phyloP scores from a whole-genome alignment of 2,113 vertebrate species.

The Pristiophorus japonicus region DNA sequence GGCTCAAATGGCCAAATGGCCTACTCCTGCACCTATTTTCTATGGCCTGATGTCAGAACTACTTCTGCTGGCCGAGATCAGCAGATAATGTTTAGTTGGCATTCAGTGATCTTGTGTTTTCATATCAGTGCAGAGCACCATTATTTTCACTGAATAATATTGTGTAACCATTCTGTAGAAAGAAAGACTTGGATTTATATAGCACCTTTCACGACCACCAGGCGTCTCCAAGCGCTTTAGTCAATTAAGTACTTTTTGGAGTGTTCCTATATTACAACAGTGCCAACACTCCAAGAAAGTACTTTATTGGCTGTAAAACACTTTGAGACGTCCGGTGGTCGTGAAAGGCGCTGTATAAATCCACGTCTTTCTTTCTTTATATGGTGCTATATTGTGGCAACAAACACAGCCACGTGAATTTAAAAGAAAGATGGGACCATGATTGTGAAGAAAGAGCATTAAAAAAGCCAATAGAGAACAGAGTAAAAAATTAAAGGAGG shows the following conservation, averaged over 20 bases:
- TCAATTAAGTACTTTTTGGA: too few species aligned
- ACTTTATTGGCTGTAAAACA: too few species aligned
- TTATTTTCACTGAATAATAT: not conserved
- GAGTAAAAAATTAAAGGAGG: not conserved
- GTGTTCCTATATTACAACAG: too few species aligned
- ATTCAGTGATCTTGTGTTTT: not conserved
- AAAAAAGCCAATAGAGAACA: not conserved
- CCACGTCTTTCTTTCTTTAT: too few species aligned
- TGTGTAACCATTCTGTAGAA: not conserved
- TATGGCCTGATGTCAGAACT: not conserved
- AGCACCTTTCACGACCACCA: too few species aligned
- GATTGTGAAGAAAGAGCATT: not conserved
- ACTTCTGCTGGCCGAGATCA: not conserved
- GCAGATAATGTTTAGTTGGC: not conserved
- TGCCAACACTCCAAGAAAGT: too few species aligned
- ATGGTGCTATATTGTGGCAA: not conserved
- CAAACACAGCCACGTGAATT: not conserved
- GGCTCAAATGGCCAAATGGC: too few species aligned
- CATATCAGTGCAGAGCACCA: not conserved
- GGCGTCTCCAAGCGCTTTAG: too few species aligned
- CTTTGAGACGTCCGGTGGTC: too few species aligned
- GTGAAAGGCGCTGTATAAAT: too few species aligned
- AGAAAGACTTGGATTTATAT: too few species aligned
- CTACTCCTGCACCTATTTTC: too few species aligned
- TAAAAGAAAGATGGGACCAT: not conserved